These are phyloP conservation scores for Hirudo medicinalis DNA, from an alignment of 1,140 invertebrate species.

Conservation along the genomic window DNA sequence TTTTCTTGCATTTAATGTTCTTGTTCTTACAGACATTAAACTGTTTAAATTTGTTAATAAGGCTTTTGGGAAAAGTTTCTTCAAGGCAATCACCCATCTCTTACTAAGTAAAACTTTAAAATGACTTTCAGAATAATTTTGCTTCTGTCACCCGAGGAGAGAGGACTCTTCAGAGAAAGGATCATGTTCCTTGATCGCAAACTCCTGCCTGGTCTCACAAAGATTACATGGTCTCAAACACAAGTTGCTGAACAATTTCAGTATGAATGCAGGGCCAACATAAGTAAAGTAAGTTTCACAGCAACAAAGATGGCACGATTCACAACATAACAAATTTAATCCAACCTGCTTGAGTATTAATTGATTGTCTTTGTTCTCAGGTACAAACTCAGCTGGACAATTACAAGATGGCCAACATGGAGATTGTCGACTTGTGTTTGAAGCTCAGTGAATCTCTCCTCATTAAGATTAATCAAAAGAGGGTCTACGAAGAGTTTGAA, in stretches of 20 bases:
- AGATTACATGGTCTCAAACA: slow-evolving; percentile 56
- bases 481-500: slow-evolving; percentile 41
- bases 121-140: slow-evolving; percentile 46
- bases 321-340: no score
- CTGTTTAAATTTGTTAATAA: no score
- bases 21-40: no score
- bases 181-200: slow-evolving; percentile 54
- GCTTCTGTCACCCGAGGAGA: slow-evolving; percentile 46
- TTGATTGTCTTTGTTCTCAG: slow-evolving; percentile 17
- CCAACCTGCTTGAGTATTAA: no score
- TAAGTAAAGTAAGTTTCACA: slow-evolving; percentile 37
- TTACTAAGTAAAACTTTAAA: background rate
- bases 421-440: slow-evolving; percentile 60
- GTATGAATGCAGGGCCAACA: slow-evolving; percentile 56
- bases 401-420: slow-evolving; percentile 62
- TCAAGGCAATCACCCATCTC: no score
- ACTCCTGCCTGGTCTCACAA: slow-evolving; percentile 61
- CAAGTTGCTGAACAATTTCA: slow-evolving; percentile 61
- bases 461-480: slow-evolving; percentile 48
- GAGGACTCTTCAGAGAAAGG: slow-evolving; percentile 47
- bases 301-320: no score
- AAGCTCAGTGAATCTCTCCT: slow-evolving; percentile 59
- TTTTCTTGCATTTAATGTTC: no score
- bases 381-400: slow-evolving; percentile 57
- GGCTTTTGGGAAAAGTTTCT: no score